These are phyloP conservation scores for Leptopterna dolabrata DNA, from an alignment of 2,888 invertebrate genomes.

Conservation along the genomic window DNA sequence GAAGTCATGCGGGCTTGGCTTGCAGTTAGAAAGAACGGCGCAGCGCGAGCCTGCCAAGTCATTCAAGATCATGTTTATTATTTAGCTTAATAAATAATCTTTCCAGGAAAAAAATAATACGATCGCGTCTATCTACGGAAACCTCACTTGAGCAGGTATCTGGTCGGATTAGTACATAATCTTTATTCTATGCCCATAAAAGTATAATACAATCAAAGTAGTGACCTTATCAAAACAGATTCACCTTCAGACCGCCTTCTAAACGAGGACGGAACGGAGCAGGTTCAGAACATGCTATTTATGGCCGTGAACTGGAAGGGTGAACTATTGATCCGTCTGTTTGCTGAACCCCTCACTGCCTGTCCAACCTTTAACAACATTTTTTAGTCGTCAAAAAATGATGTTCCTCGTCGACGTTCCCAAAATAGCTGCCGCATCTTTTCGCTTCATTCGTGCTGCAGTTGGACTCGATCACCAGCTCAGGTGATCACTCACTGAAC, in stretches of 20 bases:
- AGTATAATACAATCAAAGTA: too few relatives aligned
- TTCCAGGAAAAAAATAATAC: too few relatives aligned
- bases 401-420: neutral
- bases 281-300: slow-evolving; percentile 1
- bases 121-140: too few relatives aligned
- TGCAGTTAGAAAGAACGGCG: neutral
- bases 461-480: neutral
- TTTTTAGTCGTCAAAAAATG: neutral
- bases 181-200: too few relatives aligned
- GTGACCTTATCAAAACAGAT: neutral
- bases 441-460: neutral
- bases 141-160: too few relatives aligned
- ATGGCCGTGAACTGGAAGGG: slow-evolving; percentile 17
- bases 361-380: neutral
- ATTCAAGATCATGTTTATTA: too few relatives aligned
- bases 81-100: too few relatives aligned
- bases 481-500: too few relatives aligned
- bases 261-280: neutral
- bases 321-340: slow-evolving; percentile 12
- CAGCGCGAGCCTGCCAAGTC: neutral
- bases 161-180: too few relatives aligned
- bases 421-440: neutral
- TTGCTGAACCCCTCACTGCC: slow-evolving; percentile 5
- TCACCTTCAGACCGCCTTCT: neutral
- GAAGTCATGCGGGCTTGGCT: neutral